Base-by-base conservation (phyloP, 2,888 invertebrate genomes). In the Hypselothyrea guttata region DNA sequence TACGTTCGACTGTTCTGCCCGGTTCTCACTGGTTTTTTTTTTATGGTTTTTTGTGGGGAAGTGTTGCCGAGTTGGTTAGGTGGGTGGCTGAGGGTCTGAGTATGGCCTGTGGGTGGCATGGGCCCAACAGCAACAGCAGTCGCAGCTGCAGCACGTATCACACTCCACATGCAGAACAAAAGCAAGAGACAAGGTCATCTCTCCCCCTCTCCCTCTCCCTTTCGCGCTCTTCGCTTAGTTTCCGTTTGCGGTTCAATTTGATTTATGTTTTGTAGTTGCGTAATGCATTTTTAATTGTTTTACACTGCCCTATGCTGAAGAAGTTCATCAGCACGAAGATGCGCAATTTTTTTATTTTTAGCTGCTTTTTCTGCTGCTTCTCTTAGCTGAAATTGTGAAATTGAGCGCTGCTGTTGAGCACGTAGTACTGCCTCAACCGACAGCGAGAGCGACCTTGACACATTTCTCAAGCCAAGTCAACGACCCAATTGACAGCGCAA, bases 301-400 rank as follows among this genome's bases (percentile, higher is more conserved):
- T 22, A n/a, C 59, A 33, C 48, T 37, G 22, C 35, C 34, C 33
- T 28, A 44, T 35, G 47, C 15, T 18, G 46, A 35, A 64, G 58
- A 49, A 9, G 15, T 22, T 16, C 22, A 16, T 9, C 33, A 18
- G 45, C 54, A 22, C 11, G 9, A 31, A 56, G 51, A 58, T 59
- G 64, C 58, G 59, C 51, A 56, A 42, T 58, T 53, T 48, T 60
- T 71, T n/a, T 13, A 7, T 22, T 13, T 30, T 22, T 58, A 30
- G 11, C 22, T 38, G 56, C 35, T 33, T 1, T 31, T 49, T 38
- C 40, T 49, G 40, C 8, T 9, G 3, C 7, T 30, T 30, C n/a
- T 30, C n/a, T 30, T 30, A n/a, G n/a, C 12, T 41, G 11, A 44
- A 41, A 48, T 85, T 78, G 83, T 78, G 77, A 85, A 78, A 78